Evolutionary conservation across 2,888 invertebrate species (phyloP), one percentile per base, ranked within the genome.

Genomic region (Parthenolecanium corni): DNA sequence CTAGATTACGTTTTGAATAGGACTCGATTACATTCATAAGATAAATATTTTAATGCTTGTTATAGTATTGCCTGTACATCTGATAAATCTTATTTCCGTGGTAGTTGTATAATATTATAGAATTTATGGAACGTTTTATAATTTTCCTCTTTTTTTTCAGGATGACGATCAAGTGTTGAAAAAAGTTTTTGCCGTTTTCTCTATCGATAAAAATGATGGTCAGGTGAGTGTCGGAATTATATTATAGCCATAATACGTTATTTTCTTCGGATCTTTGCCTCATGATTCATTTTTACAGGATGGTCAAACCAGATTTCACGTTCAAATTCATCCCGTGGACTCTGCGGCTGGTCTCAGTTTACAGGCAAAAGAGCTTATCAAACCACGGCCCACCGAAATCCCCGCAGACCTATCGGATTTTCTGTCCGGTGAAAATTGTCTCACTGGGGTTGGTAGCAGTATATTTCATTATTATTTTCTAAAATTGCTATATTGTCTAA

Each of bases 351-450:
- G 53, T 70, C 71, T 64, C 69, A 68, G 66, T 68, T 70, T 65
- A 64, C 70, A 67, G 66, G 75, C 21, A 68, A 72, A n/a, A 69
- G 68, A 53, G 72, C 1, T 16, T 1, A 31, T 42, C n/a, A 54
- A 63, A 16, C 51, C 61, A 38, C 49, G 36, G 20, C 42, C 25
- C 25, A 24, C 51, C 21, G 61, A 61, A 36, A 85, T 89, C 71
- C 78, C 82, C 46, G 81, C 84, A 47, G 84, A 90, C 0, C 82
- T 91, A 0, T 77, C 83, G 65, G 86, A 83, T 47, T 91, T 95
- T 71, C 76, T 95, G 1, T 82, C 81, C 66, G 93, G 89, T 24
- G 85, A 85, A 68, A 84, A 88, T 70, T 95, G 94, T 71, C 76
- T 95, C 3, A 84, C 84, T 71, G 94, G 94, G 69, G 90, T 89